A percentile compares a stretch with the other conserved stretches of the same genome.
These are phyloP conservation scores for Lampropteryx suffumata DNA, from an alignment of 2,888 invertebrate genomes.

Conservation along the genomic window DNA sequence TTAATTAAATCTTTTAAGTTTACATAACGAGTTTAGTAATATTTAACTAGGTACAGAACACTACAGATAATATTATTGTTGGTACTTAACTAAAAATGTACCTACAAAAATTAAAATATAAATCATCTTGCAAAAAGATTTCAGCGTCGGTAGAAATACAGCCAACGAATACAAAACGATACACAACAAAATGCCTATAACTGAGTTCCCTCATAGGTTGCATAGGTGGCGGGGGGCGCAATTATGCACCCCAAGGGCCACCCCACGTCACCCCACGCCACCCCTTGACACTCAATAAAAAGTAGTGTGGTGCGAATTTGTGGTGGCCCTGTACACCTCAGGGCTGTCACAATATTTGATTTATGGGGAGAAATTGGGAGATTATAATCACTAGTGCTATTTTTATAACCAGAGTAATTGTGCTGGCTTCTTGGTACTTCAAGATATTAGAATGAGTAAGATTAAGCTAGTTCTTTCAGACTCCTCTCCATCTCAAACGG, in stretches of 20 bases:
- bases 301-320: conserved; percentile 58
- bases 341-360: conserved; percentile 16
- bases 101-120: too few relatives aligned
- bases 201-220: conserved; percentile 53
- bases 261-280: conserved; percentile 42
- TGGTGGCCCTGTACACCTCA: conserved; percentile 42
- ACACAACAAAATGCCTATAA: conserved; percentile 54
- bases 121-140: background rate
- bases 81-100: too few relatives aligned
- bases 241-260: conserved; percentile 58
- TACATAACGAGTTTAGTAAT: too few relatives aligned
- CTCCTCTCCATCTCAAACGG: too few relatives aligned
- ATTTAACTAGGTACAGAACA: too few relatives aligned
- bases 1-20: too few relatives aligned
- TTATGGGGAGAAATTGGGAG: background rate
- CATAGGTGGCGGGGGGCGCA: conserved; percentile 42
- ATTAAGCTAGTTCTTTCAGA: too few relatives aligned
- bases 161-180: conserved; percentile 12
- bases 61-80: too few relatives aligned
- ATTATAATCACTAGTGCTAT: background rate
- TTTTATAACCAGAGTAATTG: too few relatives aligned
- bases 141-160: conserved; percentile 6
- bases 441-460: too few relatives aligned
- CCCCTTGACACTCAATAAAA: conserved; percentile 53
- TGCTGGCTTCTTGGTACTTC: too few relatives aligned